Base-by-base conservation (phyloP, 2,113 vertebrate species). In the Calyptommatus sinebrachiatus region DNA sequence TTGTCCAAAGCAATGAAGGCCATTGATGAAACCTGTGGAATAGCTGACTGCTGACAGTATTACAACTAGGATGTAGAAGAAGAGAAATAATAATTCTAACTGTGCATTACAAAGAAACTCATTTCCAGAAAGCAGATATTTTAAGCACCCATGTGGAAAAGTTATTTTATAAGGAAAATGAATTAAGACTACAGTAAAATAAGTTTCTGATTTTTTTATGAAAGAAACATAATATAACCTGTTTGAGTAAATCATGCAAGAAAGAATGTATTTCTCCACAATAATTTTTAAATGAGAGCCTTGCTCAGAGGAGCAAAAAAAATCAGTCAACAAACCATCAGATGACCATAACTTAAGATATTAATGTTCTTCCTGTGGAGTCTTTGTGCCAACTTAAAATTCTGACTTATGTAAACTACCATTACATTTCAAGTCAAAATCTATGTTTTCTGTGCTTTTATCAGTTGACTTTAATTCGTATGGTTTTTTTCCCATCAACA, bases 141-240 rank as follows among this genome's bases (percentile, higher is more conserved):
- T 78, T 88, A 85, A 67, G 78, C 87, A 89, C 70, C 88, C 78
- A 84, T 84, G 84, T 86, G 78, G 84, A 92, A 89, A 82, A 83
- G 29, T 29, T 81, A 78, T 18, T 6, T 35, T 75, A 84, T 46
- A 85, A 83, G 63, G 29, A 87, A 41, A 92, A 88, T 0, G 0
- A 86, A 48, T 84, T 62, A 76, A 81, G 53, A 73, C 77, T 24
- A 78, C 11, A 48, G 31, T 62, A 61, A 89, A 90, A 63, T 78
- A 84, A 86, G 78, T 31, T 68, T 50, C 26, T 79, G 8, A 41
- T 12, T 84, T 75, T n/a, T 77, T 31, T 85, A 77, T 8, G 0
- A 9, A 68, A 67, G 26, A 62, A 69, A 69, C 75, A 75, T 61
- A 41, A 70, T 0, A 0, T 7, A 63, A 84, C 73, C 46, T 76